phyloP scores from a whole-genome alignment of 1,140 invertebrate species.

The Akabosia matsudoensis region DNA sequence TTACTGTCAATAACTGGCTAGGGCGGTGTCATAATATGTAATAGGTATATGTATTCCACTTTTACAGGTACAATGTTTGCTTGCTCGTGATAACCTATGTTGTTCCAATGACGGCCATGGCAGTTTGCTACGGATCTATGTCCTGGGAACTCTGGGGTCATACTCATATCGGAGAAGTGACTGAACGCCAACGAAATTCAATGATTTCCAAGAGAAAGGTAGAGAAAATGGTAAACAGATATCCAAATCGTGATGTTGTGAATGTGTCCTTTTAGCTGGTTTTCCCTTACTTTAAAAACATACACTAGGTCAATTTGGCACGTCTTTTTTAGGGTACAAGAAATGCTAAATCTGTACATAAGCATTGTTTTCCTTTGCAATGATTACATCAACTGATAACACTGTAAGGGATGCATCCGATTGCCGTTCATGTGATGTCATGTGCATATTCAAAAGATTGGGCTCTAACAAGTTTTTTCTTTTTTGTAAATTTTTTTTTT shows the following conservation, averaged over 20 bases:
- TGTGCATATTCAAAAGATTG: too few species aligned
- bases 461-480: too few species aligned
- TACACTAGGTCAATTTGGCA: too few species aligned
- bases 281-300: neutral
- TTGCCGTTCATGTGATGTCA: too few species aligned
- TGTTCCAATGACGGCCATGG: constrained; percentile 84
- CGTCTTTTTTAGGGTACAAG: too few species aligned
- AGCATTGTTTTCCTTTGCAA: too few species aligned
- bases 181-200: constrained; percentile 75
- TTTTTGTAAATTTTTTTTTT: too few species aligned
- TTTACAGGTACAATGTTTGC: constrained; percentile 78
- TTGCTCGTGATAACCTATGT: constrained; percentile 84
- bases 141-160: constrained; percentile 68
- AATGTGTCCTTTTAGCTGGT: neutral
- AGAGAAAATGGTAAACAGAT: constrained; percentile 49
- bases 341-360: too few species aligned
- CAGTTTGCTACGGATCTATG: constrained; percentile 80
- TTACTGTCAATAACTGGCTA: constrained; percentile 37
- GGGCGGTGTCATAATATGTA: neutral
- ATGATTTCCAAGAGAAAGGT: constrained; percentile 87
- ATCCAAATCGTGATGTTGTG: neutral
- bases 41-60: constrained; percentile 24
- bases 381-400: too few species aligned
- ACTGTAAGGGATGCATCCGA: too few species aligned
- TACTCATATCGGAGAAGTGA: constrained; percentile 81